Conservation (phyloP, 2,113 vertebrate genomes). For the Xyliphius kryptos region DNA sequence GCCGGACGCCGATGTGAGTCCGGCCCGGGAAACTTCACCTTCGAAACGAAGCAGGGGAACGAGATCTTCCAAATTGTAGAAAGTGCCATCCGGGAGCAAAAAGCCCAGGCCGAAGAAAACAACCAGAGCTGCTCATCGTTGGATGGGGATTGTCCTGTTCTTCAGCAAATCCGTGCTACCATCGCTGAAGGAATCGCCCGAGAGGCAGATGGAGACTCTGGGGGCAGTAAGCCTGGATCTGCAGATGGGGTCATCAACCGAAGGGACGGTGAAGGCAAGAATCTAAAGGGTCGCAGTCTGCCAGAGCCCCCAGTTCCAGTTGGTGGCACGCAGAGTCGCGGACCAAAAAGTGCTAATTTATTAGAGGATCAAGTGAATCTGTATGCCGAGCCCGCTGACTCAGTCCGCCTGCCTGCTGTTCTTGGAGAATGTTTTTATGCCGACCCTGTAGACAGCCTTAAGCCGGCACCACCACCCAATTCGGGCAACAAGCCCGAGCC, state of each 20-base stretch:
- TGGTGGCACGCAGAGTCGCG: slow-evolving; percentile 39
- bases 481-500: slow-evolving; percentile 32
- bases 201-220: slow-evolving; percentile 62
- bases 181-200: slow-evolving; percentile 53
- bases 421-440: slow-evolving; percentile 75
- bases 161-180: slow-evolving; percentile 58
- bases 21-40: slow-evolving; percentile 92
- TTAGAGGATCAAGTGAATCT: slow-evolving; percentile 56
- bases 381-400: slow-evolving; percentile 87
- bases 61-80: slow-evolving; percentile 91
- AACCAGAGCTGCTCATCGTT: slow-evolving; percentile 58
- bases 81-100: slow-evolving; percentile 82
- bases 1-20: slow-evolving; percentile 90
- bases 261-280: slow-evolving; percentile 52
- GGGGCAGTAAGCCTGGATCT: slow-evolving; percentile 63
- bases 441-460: slow-evolving; percentile 81
- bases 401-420: slow-evolving; percentile 60
- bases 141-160: slow-evolving; percentile 53
- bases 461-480: slow-evolving; percentile 40
- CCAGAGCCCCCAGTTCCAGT: slow-evolving; percentile 65
- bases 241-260: slow-evolving; percentile 62
- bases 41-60: slow-evolving; percentile 91
- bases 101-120: slow-evolving; percentile 70
- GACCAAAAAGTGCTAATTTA: background rate
- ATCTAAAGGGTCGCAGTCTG: slow-evolving; percentile 64